Evolutionary conservation across 2,888 invertebrate species (phyloP).

Genomic region (Sphecodes monilicornis): DNA sequence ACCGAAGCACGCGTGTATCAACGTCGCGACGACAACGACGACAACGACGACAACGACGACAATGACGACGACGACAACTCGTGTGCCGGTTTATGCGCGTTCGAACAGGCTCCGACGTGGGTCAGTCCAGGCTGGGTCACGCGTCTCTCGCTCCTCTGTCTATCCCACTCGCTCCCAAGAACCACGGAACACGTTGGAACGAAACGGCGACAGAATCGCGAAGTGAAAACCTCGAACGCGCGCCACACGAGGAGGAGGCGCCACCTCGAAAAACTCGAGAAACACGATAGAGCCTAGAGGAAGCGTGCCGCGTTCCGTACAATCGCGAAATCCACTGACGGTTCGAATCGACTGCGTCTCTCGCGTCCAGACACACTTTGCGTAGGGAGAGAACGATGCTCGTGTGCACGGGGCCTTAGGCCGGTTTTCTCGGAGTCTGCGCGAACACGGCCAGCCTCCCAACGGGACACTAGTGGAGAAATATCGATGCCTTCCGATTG

Average conservation of each 20-base stretch:
- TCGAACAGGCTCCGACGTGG: constrained; percentile 52
- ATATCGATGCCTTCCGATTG: not conserved
- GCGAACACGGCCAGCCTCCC: constrained; percentile 18
- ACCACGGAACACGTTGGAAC: constrained; percentile 3
- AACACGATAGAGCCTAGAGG: constrained; percentile 42
- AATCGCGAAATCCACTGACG: constrained; percentile 63
- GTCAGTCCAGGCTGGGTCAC: constrained; percentile 67
- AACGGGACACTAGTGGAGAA: constrained; percentile 30
- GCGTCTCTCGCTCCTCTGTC: constrained; percentile 27
- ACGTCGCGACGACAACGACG: constrained; percentile 8
- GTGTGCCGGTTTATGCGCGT: constrained; percentile 60
- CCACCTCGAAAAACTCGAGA: constrained; percentile 68
- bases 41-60: constrained; percentile 33
- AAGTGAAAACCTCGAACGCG: constrained; percentile 41
- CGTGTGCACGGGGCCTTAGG: constrained; percentile 51
- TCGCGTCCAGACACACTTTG: not conserved
- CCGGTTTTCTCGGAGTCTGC: constrained; percentile 37
- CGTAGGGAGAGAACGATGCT: constrained; percentile 10
- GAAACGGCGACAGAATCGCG: constrained; percentile 30
- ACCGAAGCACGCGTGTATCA: constrained; percentile 22
- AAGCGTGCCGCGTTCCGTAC: constrained; percentile 44
- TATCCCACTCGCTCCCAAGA: constrained; percentile 24
- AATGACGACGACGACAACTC: constrained; percentile 40
- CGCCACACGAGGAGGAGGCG: constrained; percentile 64
- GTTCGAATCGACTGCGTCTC: constrained; percentile 47